phyloP scores from a whole-genome alignment of 2,113 vertebrate species.

The Corythaeola cristata region DNA sequence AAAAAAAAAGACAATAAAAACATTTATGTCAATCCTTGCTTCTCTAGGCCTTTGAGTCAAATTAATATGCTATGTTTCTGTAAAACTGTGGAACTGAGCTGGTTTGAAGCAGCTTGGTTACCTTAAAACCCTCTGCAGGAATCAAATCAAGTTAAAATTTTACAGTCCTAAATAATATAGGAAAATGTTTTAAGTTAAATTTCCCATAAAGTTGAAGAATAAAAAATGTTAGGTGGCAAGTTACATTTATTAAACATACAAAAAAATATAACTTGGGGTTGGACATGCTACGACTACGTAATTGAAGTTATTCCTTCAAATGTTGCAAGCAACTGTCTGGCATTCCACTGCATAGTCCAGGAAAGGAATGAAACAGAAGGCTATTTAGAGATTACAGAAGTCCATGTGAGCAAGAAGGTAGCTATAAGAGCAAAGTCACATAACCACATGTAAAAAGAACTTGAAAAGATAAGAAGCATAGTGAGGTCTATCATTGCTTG shows the following conservation, averaged over 20 bases:
- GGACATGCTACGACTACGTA: neutral
- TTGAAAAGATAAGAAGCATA: neutral
- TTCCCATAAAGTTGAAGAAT: neutral
- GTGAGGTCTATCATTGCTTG: neutral
- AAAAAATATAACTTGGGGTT: neutral
- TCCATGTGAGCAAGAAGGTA: neutral
- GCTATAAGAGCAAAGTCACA: neutral
- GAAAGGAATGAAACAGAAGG: neutral
- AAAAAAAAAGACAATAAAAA: neutral
- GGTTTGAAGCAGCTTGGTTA: neutral
- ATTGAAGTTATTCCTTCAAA: neutral
- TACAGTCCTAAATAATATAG: neutral
- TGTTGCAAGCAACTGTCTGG: neutral
- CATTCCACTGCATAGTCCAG: neutral
- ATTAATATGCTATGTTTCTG: neutral
- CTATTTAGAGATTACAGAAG: neutral
- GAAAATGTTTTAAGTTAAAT: neutral
- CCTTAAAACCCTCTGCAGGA: neutral
- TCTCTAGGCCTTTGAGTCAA: neutral
- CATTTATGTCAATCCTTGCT: neutral
- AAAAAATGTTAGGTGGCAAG: neutral
- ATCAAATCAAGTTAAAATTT: neutral
- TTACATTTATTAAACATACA: neutral
- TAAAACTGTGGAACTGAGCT: neutral
- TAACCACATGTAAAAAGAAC: neutral